Percentiles rank a stretch among this genome's conserved stretches.
phyloP scores from a whole-genome alignment of 2,797 vertebrate genomes.

The Aphelocoma californica region DNA sequence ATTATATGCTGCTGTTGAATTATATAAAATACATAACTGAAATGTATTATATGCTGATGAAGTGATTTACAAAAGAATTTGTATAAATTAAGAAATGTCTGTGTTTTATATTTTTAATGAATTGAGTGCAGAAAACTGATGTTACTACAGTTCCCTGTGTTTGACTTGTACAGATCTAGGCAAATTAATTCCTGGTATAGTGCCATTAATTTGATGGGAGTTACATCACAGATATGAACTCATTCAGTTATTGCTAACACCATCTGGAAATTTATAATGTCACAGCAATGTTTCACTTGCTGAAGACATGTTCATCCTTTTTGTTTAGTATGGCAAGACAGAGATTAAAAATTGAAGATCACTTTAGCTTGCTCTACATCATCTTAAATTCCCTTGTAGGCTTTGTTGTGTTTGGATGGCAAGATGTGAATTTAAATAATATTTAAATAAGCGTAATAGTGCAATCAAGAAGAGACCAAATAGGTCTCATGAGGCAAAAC shows the following conservation, averaged over 20 bases:
- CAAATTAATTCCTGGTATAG: background rate
- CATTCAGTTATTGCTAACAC: constrained; percentile 4
- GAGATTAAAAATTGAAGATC: constrained; percentile 31
- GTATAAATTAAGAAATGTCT: background rate
- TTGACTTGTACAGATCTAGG: background rate
- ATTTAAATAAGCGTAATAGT: background rate
- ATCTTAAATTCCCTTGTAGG: background rate
- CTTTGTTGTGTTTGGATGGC: background rate
- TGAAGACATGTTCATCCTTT: constrained; percentile 14
- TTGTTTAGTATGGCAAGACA: background rate
- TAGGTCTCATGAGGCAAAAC: background rate
- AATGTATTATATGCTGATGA: background rate
- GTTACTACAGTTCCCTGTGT: background rate
- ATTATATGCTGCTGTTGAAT: background rate
- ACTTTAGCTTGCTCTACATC: background rate
- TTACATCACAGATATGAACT: constrained; percentile 27
- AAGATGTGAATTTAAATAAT: constrained; percentile 29
- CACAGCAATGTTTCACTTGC: constrained; percentile 8
- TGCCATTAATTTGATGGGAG: background rate
- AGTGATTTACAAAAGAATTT: background rate
- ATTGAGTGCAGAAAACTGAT: background rate
- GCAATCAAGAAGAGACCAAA: background rate
- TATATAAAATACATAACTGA: background rate
- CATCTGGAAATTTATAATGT: constrained; percentile 49
- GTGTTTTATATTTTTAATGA: background rate